Evolutionary conservation across 2,888 invertebrate species (phyloP).

Genomic region (Junonia oenone): DNA sequence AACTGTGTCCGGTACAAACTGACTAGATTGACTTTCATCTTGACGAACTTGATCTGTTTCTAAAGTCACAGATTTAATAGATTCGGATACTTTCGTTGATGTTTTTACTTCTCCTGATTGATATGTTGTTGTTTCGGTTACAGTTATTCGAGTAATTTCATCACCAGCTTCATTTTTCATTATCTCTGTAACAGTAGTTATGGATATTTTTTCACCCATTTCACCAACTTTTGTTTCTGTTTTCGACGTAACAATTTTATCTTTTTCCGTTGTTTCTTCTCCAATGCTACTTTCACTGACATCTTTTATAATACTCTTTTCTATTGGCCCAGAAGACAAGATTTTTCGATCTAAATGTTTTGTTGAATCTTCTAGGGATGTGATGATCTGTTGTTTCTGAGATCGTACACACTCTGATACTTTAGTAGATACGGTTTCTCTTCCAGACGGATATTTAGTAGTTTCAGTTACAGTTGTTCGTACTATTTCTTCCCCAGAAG

Average conservation of each 20-base stretch:
- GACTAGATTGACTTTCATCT: not conserved
- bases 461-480: slow-evolving; percentile 23
- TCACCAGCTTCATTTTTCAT: slow-evolving; percentile 24
- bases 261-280: slow-evolving; percentile 1
- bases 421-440: slow-evolving; percentile 18
- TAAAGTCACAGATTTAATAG: not conserved
- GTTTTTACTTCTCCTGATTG: slow-evolving; percentile 21
- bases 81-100: slow-evolving; percentile 19
- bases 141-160: slow-evolving; percentile 20
- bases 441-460: slow-evolving; percentile 22
- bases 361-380: not conserved
- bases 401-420: slow-evolving; percentile 22
- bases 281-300: not conserved
- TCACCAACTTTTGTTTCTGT: slow-evolving; percentile 14
- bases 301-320: not conserved
- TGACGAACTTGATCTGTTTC: not conserved
- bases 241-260: slow-evolving; percentile 1
- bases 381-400: slow-evolving; percentile 1
- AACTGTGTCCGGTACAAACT: not conserved
- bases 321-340: not conserved
- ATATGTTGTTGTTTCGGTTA: slow-evolving; percentile 25
- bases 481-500: slow-evolving; percentile 21
- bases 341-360: not conserved
- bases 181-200: slow-evolving; percentile 16
- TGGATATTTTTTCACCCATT: slow-evolving; percentile 18